Conservation (phyloP, 53 echinoderm and acorn worm species). For the Patiria pectinifera region DNA sequence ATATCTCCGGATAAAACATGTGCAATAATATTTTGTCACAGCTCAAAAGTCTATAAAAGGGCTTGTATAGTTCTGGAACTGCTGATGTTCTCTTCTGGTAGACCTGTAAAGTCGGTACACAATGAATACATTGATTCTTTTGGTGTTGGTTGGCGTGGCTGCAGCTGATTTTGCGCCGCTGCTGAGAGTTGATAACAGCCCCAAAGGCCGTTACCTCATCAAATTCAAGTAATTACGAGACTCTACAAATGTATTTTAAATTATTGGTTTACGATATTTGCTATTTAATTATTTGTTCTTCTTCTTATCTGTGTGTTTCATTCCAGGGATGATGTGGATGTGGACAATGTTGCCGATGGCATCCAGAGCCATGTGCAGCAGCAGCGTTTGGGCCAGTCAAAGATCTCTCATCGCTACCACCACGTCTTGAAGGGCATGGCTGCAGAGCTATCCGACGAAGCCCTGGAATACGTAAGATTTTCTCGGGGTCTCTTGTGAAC, state of each 20-base stretch:
- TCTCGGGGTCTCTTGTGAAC: too few relatives aligned
- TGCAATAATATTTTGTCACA: too few relatives aligned
- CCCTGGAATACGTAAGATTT: background rate
- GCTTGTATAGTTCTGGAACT: background rate
- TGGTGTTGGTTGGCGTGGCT: background rate
- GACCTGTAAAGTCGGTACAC: background rate
- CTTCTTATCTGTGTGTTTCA: background rate
- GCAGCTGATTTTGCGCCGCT: background rate
- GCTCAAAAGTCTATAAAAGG: background rate
- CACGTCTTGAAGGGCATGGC: background rate
- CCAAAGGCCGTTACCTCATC: slow-evolving; percentile 7
- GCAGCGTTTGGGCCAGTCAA: background rate
- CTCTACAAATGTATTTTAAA: background rate
- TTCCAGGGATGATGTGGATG: background rate
- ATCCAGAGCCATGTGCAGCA: background rate
- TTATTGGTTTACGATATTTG: background rate
- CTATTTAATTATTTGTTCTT: background rate
- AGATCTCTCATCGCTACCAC: background rate
- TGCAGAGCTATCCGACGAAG: slow-evolving; percentile 1
- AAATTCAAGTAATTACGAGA: background rate
- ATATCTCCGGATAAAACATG: too few relatives aligned
- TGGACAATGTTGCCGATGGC: background rate
- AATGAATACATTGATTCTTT: background rate
- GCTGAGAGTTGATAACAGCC: background rate
- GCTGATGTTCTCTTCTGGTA: background rate